Percentiles rank a stretch among this genome's conserved stretches.
Evolutionary conservation across 2,797 vertebrate species (phyloP).

Genomic region (Spea hammondii): DNA sequence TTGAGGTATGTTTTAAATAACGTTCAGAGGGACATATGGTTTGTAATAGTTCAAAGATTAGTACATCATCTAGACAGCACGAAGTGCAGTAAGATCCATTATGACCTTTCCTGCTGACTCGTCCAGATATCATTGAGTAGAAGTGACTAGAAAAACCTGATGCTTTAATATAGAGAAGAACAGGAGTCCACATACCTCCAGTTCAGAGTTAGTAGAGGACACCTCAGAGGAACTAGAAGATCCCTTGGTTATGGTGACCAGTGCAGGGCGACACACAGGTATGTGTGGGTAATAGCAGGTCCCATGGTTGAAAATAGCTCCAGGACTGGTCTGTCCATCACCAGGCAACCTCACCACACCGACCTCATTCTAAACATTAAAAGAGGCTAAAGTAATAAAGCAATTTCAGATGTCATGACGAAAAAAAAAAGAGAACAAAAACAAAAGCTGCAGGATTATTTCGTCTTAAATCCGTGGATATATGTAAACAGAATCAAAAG

Average conservation of each 20-base stretch:
- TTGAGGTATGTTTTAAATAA: no score
- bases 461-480: no score
- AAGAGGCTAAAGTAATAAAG: neutral
- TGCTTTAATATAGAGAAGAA: neutral
- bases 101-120: neutral
- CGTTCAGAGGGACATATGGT: no score
- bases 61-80: neutral
- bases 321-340: conserved; percentile 56
- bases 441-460: neutral
- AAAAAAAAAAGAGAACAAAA: neutral
- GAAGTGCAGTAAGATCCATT: neutral
- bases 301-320: conserved; percentile 24
- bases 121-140: neutral
- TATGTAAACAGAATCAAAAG: no score
- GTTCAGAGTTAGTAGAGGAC: conserved; percentile 72
- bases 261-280: conserved; percentile 55
- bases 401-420: neutral
- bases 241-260: conserved; percentile 63
- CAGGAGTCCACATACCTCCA: conserved; percentile 71
- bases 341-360: conserved; percentile 63
- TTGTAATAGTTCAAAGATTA: no score
- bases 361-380: conserved; percentile 58
- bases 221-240: conserved; percentile 69
- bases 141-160: neutral
- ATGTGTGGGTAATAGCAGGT: neutral